These are phyloP conservation scores for Pipa parva DNA, from an alignment of 2,113 vertebrate species.

Conservation along the genomic window DNA sequence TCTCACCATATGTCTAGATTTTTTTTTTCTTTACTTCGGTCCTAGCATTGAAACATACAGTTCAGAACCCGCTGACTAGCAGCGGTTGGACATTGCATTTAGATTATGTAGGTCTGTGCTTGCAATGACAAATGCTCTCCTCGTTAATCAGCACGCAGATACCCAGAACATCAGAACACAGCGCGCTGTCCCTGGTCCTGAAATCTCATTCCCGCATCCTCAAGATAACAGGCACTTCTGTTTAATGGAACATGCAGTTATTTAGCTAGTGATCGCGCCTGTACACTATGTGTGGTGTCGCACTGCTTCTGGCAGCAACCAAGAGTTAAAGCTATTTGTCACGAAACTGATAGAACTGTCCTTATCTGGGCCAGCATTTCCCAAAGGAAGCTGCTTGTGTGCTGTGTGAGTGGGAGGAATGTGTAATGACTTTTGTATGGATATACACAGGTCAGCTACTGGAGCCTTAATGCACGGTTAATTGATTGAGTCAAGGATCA, in stretches of 20 bases:
- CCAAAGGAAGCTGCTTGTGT: slow-evolving; percentile 16
- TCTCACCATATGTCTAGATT: too few relatives aligned
- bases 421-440: neutral
- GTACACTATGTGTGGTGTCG: neutral
- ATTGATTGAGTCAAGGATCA: slow-evolving; percentile 10
- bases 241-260: neutral
- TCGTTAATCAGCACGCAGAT: neutral
- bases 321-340: slow-evolving; percentile 28
- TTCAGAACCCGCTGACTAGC: neutral
- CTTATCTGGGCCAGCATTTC: slow-evolving; percentile 19
- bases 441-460: slow-evolving; percentile 15
- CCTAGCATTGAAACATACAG: too few relatives aligned
- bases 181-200: neutral
- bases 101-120: neutral
- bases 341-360: slow-evolving; percentile 22
- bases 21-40: too few relatives aligned
- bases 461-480: neutral
- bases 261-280: neutral
- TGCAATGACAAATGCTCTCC: neutral
- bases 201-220: neutral
- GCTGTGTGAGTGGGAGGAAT: slow-evolving; percentile 27
- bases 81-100: neutral
- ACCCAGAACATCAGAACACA: neutral
- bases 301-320: neutral
- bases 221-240: neutral